These are phyloP conservation scores for Ptilorrhoa leucosticta DNA, from an alignment of 2,113 vertebrate genomes.

Conservation along the genomic window DNA sequence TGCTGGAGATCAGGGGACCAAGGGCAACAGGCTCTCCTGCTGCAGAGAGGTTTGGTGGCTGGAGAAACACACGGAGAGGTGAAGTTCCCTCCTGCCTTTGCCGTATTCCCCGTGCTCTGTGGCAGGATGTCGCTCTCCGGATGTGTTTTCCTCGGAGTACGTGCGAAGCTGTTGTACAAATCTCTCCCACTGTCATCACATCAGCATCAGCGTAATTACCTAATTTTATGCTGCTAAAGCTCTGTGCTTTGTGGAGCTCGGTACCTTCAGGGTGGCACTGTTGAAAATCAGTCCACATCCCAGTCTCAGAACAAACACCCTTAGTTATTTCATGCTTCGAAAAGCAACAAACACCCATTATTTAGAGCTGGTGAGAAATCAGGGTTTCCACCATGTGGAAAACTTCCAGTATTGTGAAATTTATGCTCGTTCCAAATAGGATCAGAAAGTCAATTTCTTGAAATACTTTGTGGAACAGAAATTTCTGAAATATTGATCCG, in stretches of 20 bases:
- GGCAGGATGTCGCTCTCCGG: neutral
- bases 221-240: conserved; percentile 30
- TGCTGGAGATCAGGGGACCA: neutral
- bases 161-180: neutral
- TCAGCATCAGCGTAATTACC: neutral
- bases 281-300: conserved; percentile 49
- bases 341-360: conserved; percentile 58
- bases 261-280: conserved; percentile 39
- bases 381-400: conserved; percentile 4
- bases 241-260: neutral
- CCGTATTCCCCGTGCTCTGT: fast-evolving
- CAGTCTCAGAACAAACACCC: neutral
- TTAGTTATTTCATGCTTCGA: conserved; percentile 42
- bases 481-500: neutral
- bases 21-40: neutral
- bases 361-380: conserved; percentile 6
- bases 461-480: neutral
- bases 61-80: neutral
- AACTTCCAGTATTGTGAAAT: neutral
- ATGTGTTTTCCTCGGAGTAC: neutral
- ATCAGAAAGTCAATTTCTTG: neutral
- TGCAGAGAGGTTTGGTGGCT: neutral
- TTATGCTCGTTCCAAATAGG: neutral
- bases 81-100: neutral
- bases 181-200: neutral